Evolutionary conservation across 2,113 vertebrate species (phyloP).

Genomic region (Phoenicopterus ruber): DNA sequence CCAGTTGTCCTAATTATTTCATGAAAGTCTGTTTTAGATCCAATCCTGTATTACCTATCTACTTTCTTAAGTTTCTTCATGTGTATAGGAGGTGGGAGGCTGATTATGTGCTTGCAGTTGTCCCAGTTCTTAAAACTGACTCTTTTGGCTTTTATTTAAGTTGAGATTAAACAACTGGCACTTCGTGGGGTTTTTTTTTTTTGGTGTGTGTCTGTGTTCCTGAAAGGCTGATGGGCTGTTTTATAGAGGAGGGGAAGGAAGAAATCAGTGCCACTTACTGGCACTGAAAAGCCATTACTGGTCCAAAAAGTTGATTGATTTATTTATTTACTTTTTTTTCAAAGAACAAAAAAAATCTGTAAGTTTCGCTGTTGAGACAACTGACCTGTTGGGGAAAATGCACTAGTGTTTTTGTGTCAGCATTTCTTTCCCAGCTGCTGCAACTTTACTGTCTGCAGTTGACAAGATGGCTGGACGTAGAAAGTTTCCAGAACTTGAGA

Average conservation of each 20-base stretch:
- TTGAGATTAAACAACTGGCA: not conserved
- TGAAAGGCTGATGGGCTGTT: not conserved
- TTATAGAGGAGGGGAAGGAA: not conserved
- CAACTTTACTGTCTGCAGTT: conserved; percentile 12
- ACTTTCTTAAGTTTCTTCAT: not conserved
- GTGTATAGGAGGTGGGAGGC: not conserved
- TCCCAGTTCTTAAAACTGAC: not conserved
- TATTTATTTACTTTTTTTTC: not conserved
- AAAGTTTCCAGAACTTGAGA: conserved; percentile 40
- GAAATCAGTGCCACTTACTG: not conserved
- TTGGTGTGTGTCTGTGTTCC: not conserved
- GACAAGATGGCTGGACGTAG: conserved; percentile 6
- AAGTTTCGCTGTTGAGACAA: not conserved
- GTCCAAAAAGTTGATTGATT: not conserved
- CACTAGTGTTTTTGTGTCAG: not conserved
- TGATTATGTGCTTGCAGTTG: not conserved
- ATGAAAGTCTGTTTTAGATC: not conserved
- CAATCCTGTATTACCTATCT: not conserved
- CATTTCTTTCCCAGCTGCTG: conserved; percentile 36
- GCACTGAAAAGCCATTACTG: not conserved
- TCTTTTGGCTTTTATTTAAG: not conserved
- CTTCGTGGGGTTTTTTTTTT: too few species aligned
- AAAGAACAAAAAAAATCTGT: not conserved
- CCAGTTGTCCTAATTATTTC: too few species aligned
- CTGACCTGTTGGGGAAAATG: not conserved